Base-by-base conservation (phyloP, 92 coral and sea anemone genomes). In the Zoanthus sociatus region DNA sequence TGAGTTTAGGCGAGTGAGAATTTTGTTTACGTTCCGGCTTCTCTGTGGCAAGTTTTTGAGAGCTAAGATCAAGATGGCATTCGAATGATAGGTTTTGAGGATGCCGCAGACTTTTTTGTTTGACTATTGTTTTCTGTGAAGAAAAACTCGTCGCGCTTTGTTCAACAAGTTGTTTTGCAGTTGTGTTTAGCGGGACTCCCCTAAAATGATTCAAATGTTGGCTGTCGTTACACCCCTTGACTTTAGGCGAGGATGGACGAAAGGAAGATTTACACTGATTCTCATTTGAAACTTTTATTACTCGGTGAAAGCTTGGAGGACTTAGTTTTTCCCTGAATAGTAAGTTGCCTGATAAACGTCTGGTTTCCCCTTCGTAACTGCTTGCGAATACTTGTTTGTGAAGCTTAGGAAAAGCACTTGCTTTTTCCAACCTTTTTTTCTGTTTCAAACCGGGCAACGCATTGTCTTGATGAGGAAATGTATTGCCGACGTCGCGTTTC, bases 241-340 rank as follows among this genome's bases (percentile, higher is more conserved):
- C 20, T 20, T 81, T 81, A 12, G 85, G 85, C n/a, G 85, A 81
- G 13, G 85, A 0, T 81, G 85, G 85, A 3, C 75, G 85, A 5
- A 60, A 20, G 4, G 71, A 30, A 14, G 75, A 16, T 47, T 81
- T 64, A 9, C 46, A 12, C 8, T 46, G 74, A 17, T 56, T 53
- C 3, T 45, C 60, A 45, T 26, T 10, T 71, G 76, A 47, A 11
- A 81, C 6, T 2, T 42, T 60, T 13, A 56, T 64, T 18, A 66
- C 42, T 18, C 85, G 42, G 0, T 74, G 63, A 31, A 26, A 7
- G 7, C 47, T 32, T 3, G 75, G 42, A 81, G 85, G 75, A 12
- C 63, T 81, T 67, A 60, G 4, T 12, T 66, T 66, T 47, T 21
- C 74, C 15, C 26, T 9, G 21, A 14, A 6, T 37, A 47, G 20